These are phyloP conservation scores for Lepidonotus clava DNA, from an alignment of 2,888 invertebrate species.

Conservation along the genomic window DNA sequence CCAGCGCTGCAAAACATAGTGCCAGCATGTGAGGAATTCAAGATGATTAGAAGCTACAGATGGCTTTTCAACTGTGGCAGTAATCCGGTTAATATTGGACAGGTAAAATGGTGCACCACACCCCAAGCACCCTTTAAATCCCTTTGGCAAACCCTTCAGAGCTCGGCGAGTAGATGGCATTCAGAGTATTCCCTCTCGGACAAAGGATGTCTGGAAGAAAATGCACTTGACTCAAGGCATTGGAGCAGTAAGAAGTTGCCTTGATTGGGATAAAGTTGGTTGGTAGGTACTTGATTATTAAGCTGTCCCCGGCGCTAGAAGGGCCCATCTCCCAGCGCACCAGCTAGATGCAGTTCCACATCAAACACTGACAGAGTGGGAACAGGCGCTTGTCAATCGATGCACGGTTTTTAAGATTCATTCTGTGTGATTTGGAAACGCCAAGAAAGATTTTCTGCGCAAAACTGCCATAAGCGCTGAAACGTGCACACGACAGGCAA, in stretches of 20 bases:
- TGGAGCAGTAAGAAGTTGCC: not conserved
- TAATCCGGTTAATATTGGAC: conserved; percentile 23
- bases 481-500: not conserved
- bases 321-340: not conserved
- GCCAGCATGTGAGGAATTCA: conserved; percentile 23
- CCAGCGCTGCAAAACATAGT: not conserved
- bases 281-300: conserved; percentile 9
- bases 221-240: not conserved
- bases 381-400: not conserved
- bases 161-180: not conserved
- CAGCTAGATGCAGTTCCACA: not conserved
- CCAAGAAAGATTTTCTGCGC: not conserved
- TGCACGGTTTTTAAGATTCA: not conserved
- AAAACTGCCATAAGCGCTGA: not conserved
- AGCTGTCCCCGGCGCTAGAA: not conserved
- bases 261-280: not conserved
- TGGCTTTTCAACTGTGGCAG: not conserved
- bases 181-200: not conserved
- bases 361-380: not conserved
- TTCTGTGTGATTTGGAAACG: too few relatives aligned
- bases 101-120: not conserved
- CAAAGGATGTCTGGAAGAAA: not conserved
- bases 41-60: conserved; percentile 14
- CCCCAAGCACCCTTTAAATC: not conserved
- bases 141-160: not conserved